These are phyloP conservation scores for Tinamus guttatus DNA, from an alignment of 2,113 vertebrate genomes.

Conservation along the genomic window DNA sequence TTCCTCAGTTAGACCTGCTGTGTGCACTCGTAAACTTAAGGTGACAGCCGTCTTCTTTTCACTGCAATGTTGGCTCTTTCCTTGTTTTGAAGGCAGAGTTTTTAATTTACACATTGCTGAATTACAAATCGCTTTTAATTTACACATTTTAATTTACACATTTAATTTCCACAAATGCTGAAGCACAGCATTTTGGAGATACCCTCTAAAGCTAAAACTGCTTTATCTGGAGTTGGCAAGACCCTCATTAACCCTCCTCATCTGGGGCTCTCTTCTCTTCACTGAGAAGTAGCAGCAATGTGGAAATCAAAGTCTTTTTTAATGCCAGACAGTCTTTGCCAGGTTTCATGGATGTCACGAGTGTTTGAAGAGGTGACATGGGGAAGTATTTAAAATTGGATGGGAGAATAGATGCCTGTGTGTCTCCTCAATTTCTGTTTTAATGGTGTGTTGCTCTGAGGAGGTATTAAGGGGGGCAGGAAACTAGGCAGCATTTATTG, in stretches of 20 bases:
- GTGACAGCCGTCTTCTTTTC: not conserved
- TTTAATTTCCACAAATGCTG: not conserved
- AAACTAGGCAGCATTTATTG: not conserved
- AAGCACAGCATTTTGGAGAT: conserved; percentile 25
- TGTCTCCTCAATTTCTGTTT: conserved; percentile 38
- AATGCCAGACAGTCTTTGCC: conserved; percentile 54
- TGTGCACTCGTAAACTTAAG: not conserved
- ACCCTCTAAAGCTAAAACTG: conserved; percentile 43
- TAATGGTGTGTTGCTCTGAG: conserved; percentile 45
- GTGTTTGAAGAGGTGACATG: conserved; percentile 54
- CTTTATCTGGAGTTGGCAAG: conserved; percentile 50
- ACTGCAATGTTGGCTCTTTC: not conserved
- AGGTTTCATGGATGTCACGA: conserved; percentile 39
- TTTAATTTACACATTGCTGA: not conserved
- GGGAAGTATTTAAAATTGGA: conserved; percentile 45
- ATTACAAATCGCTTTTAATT: no score
- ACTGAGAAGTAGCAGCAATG: conserved; percentile 52
- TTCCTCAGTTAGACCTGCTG: not conserved
- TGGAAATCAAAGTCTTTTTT: conserved; percentile 60
- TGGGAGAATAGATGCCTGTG: conserved; percentile 14
- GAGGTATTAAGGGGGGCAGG: not conserved
- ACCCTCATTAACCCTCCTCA: conserved; percentile 40
- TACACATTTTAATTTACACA: no score
- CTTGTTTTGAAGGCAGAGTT: conserved; percentile 1
- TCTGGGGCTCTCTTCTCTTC: conserved; percentile 52